Base-by-base conservation (phyloP, 2,888 invertebrate genomes). In the Ochropleura leucogaster region DNA sequence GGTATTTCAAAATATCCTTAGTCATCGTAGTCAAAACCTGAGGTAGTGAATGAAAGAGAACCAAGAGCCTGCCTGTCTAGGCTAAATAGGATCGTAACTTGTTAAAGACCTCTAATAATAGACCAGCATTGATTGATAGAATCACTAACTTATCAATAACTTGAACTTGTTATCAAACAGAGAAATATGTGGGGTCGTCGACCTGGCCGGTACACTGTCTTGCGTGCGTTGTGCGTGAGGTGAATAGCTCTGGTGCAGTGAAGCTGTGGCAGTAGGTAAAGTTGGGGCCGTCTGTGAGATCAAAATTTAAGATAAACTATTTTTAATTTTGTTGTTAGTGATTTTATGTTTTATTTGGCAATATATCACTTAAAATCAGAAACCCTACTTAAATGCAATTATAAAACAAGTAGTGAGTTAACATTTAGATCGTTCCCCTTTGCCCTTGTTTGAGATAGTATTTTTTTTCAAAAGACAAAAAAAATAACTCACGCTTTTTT, bases 131-230 rank as follows among this genome's bases (percentile, higher is more conserved):
- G 72, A 82, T 82, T 84, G 72, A 82, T 69, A 66, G 66, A 66
- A 79, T 68, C 62, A 59, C 46, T 16, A 5, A 42, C 42, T 57
- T 72, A 84, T 82, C 84, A 69, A 20, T 70, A 66, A 72, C 67
- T 57, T 72, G 68, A 80, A 75, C 84, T 82, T 84, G 84, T 82
- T 82, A 82, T 82, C 82, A 84, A 63, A 72, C 60, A 60, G 68
- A 79, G 84, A 75, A 80, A 60, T 44, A 63, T 6, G 51, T 18
- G 51, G 46, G 84, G 63, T 82, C 81, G 7, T 18, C n/a, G 81
- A 72, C 66, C 84, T 68, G 30, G 40, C 12, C 65, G 47, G 46
- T 46, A 75, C 59, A 44, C 62, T 59, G 80, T 71, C 70, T 75
- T 30, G 60, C 40, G 65, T 53, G 59, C 30, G 65, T 67, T 20